Base-by-base conservation (phyloP, 2,113 vertebrate species). In the Fukomys damarensis region DNA sequence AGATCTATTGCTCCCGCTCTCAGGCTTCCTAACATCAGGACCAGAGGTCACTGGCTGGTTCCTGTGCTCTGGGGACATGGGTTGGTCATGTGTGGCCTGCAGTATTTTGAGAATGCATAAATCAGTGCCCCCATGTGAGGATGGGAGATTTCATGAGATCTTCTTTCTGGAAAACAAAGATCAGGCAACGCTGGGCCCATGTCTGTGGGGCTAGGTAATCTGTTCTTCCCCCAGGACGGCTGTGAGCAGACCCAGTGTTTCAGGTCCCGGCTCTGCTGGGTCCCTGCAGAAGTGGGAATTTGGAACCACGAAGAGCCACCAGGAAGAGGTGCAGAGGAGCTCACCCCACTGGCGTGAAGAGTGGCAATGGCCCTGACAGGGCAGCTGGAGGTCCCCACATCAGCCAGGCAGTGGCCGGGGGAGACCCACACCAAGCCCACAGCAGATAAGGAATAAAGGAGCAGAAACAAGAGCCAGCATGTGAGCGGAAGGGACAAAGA, bases 11-110 rank as follows among this genome's bases (percentile, higher is more conserved):
- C 0, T 24, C 68, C 77, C 8, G 3, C 24, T 26, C 70, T n/a
- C 20, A 8, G 13, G 17, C 1, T 1, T 6, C 9, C 1, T 0
- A 3, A 8, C 5, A 2, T 28, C 61, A 8, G 35, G 46, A 9
- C 13, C 8, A 8, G 85, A 77, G 38, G 3, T 4, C 7, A 13
- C 12, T 1, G 3, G 0, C 4, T 0, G 84, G 35, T 10, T 6
- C 1, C 7, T 0, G 35, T 26, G 58, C 52, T 32, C 2, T 0
- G 7, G 58, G 19, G 0, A 16, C 13, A 0, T 0, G 2, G 24
- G 4, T 20, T 20, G 20, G 81, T 54, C 46, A 1, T 3, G 0
- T 3, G 38, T 0, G 28, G 41, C 41, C n/a, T 0, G 3, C 2
- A 3, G 19, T 0, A 14, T 30, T 22, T 13, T 24, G 6, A 43